A percentile compares a stretch with the other conserved stretches of the same genome.
These are phyloP conservation scores for Zonotrichia leucophrys DNA, from an alignment of 2,113 vertebrate species.

Conservation along the genomic window DNA sequence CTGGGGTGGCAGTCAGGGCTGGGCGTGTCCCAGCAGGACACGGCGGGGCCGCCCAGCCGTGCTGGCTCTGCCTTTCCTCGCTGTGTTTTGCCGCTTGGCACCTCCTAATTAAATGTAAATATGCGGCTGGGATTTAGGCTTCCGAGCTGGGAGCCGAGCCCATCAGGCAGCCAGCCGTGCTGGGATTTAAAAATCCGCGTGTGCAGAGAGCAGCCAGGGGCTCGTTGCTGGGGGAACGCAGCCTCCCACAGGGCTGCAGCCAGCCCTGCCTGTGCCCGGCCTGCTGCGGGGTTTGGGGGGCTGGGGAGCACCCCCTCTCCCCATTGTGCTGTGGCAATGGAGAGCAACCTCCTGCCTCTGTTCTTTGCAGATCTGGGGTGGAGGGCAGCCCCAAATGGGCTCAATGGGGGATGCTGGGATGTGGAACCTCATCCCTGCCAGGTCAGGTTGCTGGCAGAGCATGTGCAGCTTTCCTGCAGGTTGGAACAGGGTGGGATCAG, in stretches of 20 bases:
- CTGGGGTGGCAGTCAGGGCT: background rate
- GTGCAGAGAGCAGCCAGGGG: constrained; percentile 19
- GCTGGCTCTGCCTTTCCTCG: background rate
- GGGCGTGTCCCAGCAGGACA: background rate
- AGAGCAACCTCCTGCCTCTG: background rate
- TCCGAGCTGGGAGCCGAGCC: constrained; percentile 52
- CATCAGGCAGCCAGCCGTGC: constrained; percentile 58
- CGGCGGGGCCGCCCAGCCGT: background rate
- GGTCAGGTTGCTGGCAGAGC: background rate
- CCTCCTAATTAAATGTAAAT: constrained; percentile 69
- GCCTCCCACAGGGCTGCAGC: background rate
- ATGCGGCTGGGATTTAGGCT: constrained; percentile 60
- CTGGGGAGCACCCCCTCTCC: background rate
- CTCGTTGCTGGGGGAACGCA: constrained; percentile 54
- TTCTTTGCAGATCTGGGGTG: background rate
- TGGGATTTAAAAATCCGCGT: constrained; percentile 35
- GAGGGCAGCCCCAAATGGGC: background rate
- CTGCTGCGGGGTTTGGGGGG: background rate
- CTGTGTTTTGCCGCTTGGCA: constrained; percentile 50
- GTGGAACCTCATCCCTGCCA: fast-evolving
- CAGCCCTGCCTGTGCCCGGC: background rate
- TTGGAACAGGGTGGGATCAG: background rate
- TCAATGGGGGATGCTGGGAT: fast-evolving
- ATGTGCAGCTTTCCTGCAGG: fast-evolving
- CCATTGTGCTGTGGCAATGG: fast-evolving